Evolutionary conservation across 2,113 vertebrate genomes (phyloP).

Genomic region (Porphyrio hochstetteri): DNA sequence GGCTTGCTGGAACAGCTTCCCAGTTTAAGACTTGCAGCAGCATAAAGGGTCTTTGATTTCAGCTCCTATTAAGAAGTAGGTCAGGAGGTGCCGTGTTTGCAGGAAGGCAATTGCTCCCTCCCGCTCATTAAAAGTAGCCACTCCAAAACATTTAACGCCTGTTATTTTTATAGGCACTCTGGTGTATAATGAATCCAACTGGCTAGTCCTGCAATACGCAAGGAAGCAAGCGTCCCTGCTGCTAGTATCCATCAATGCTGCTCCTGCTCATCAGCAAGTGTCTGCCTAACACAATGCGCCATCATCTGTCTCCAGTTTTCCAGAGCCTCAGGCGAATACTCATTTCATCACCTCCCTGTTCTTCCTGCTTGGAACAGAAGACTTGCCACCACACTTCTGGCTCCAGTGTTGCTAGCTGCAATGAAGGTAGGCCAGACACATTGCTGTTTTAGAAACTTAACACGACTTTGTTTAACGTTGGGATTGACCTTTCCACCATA

Average conservation of each 20-base stretch:
- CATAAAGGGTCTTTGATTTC: conserved; percentile 75
- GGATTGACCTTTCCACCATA: not conserved
- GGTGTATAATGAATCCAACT: not conserved
- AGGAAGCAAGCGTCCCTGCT: not conserved
- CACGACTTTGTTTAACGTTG: not conserved
- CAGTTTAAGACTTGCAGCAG: conserved; percentile 72
- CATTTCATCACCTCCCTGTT: conserved; percentile 3
- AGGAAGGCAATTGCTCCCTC: conserved; percentile 4
- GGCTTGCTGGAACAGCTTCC: conserved; percentile 54
- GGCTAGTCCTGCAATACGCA: not conserved
- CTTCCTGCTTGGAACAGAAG: not conserved
- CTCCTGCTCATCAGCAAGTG: not conserved
- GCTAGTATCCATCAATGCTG: not conserved
- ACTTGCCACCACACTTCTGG: not conserved
- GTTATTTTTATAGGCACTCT: not conserved
- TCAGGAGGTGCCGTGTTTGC: conserved; percentile 29
- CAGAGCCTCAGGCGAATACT: not conserved
- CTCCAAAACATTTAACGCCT: not conserved
- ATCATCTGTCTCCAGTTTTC: not conserved
- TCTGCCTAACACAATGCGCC: not conserved
- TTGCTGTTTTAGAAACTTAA: not conserved
- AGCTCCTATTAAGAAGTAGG: conserved; percentile 49
- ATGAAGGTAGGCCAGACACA: not conserved
- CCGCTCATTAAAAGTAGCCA: conserved; percentile 26
- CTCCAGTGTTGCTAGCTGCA: not conserved